Evolutionary conservation across 2,888 invertebrate species (phyloP), one percentile per base, ranked within the genome.

Genomic region (Acanthopleura granulata): DNA sequence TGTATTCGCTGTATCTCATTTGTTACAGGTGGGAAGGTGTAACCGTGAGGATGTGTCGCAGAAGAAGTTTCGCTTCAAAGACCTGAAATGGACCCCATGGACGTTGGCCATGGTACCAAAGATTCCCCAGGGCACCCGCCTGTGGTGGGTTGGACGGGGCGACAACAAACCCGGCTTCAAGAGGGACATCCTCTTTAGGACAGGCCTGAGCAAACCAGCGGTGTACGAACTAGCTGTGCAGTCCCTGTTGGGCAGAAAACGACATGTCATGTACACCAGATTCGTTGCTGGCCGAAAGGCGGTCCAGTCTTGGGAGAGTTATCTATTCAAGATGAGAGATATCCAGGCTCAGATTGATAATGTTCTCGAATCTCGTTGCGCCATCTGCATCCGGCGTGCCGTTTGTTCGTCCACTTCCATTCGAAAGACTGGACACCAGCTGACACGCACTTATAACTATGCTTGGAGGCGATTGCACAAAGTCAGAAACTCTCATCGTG

Each of bases 11-110:
- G 11, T 25, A 3, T 25, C 49, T 30, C 30, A 69, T 30, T 40
- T 18, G 1, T 30, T 15, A 30, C 16, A 62, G 18, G 49, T 4
- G n/a, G 75, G 74, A 51, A 75, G 30, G n/a, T 72, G 77, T 50
- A 75, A 75, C 25, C 75, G 86, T 40, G 84, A 86, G 75, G 78
- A 79, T 14, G 79, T 83, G 16, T 74, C 84, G 1, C 78, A 82
- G 49, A 79, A 76, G 61, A 79, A 81, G 40, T 85, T 84, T 76
- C 72, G 74, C 11, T 73, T 83, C 18, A 81, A 78, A 14, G 50
- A 78, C n/a, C 71, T 80, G n/a, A 76, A 74, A 25, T 86, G 86
- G 86, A 81, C 83, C 29, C 75, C 78, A 15, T 86, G 84, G 86
- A 79, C 76, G 72, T 76, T 85, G 15, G 81, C 79, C 3, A 76